Percentiles rank a stretch among this genome's conserved stretches.
These are phyloP conservation scores for Characodon lateralis DNA, from an alignment of 2,797 vertebrate genomes.

Conservation along the genomic window DNA sequence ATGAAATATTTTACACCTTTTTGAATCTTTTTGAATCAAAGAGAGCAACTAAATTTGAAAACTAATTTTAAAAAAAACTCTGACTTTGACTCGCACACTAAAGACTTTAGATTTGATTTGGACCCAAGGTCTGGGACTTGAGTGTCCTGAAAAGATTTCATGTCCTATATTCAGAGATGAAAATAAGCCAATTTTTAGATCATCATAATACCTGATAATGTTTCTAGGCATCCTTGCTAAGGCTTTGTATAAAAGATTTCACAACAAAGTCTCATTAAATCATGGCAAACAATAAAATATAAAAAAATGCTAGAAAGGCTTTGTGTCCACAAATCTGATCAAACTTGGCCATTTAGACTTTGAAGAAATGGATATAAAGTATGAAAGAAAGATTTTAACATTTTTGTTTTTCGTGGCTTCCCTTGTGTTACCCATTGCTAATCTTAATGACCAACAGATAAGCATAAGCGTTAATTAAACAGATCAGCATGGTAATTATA, in stretches of 20 bases:
- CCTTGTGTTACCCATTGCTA: conserved; percentile 55
- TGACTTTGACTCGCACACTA: neutral
- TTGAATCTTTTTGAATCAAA: neutral
- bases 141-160: neutral
- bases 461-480: conserved; percentile 72
- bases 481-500: conserved; percentile 67
- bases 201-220: neutral
- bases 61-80: neutral
- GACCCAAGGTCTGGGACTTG: no score
- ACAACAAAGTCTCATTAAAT: conserved; percentile 4
- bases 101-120: neutral
- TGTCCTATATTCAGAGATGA: neutral
- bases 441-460: conserved; percentile 71
- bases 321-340: conserved; percentile 41
- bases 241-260: neutral
- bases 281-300: neutral
- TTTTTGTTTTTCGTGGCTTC: conserved; percentile 60
- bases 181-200: neutral
- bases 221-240: neutral
- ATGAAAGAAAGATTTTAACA: conserved; percentile 52
- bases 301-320: conserved; percentile 11
- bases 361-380: conserved; percentile 21
- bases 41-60: neutral
- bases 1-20: neutral
- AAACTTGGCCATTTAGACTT: conserved; percentile 11